Percentiles rank a stretch among this genome's conserved stretches.
phyloP scores from a whole-genome alignment of 2,888 invertebrate species.

The Leptopilina syphax region DNA sequence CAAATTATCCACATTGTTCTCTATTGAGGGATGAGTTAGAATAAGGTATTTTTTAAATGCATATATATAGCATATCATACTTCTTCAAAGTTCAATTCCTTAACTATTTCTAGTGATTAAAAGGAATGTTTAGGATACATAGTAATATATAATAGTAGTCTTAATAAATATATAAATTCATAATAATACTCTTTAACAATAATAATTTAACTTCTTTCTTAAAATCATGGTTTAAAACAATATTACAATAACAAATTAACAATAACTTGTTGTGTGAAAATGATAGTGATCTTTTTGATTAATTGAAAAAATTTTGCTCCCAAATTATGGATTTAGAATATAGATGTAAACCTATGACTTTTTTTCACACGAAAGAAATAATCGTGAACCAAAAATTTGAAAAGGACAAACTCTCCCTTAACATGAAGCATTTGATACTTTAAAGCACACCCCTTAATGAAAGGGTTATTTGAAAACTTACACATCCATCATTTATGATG shows the following conservation, averaged over 20 bases:
- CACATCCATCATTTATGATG: slow-evolving; percentile 71
- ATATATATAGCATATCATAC: not conserved
- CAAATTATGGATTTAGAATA: slow-evolving; percentile 26
- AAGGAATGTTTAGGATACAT: no score
- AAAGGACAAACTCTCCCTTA: slow-evolving; percentile 50
- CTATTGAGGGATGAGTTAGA: not conserved
- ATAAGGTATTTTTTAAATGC: not conserved
- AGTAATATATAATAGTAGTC: no score
- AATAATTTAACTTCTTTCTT: no score
- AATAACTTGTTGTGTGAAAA: no score
- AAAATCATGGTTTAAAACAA: no score
- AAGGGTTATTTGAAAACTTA: slow-evolving; percentile 69
- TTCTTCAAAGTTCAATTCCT: no score
- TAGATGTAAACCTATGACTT: not conserved
- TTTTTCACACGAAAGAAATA: slow-evolving; percentile 45
- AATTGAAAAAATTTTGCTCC: not conserved
- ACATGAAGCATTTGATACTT: slow-evolving; percentile 64
- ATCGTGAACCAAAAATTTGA: slow-evolving; percentile 52
- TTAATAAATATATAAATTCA: no score
- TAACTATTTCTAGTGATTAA: not conserved
- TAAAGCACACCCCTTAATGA: slow-evolving; percentile 56
- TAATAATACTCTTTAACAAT: no score
- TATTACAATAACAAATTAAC: no score
- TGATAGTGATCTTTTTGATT: not conserved
- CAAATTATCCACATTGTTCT: not conserved